These are phyloP conservation scores for Villa cingulata DNA, from an alignment of 2,888 invertebrate species.

Conservation along the genomic window DNA sequence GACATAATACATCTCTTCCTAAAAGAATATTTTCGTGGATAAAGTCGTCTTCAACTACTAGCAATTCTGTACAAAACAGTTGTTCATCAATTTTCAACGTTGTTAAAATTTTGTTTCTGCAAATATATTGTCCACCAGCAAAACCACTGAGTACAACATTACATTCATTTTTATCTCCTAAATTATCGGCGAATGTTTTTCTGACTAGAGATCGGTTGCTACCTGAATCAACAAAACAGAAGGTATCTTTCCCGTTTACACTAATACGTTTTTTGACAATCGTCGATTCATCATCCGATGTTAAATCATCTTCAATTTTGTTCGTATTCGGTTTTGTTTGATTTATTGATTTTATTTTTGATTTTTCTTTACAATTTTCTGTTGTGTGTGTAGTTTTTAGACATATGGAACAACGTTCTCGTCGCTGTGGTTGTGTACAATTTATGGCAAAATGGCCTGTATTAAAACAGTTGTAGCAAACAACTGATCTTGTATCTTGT, in stretches of 20 bases:
- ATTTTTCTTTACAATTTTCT: neutral
- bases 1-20: constrained; percentile 5
- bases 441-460: constrained; percentile 2
- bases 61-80: neutral
- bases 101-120: neutral
- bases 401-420: constrained; percentile 1
- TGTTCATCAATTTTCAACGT: neutral
- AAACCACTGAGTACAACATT: neutral
- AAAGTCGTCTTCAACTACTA: constrained; percentile 1
- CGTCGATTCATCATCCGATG: too few relatives aligned
- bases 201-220: constrained; percentile 3
- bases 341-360: neutral
- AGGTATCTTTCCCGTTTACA: neutral
- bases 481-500: neutral
- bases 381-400: neutral
- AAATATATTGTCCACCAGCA: neutral
- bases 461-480: constrained; percentile 6
- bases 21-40: neutral
- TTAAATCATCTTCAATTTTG: neutral
- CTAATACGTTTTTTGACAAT: neutral
- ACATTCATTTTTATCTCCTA: neutral
- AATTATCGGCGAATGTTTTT: neutral
- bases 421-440: constrained; percentile 3
- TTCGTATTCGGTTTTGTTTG: neutral
- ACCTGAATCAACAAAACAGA: constrained; percentile 1